Percentiles rank a stretch among this genome's conserved stretches.
Evolutionary conservation across 2,888 invertebrate genomes (phyloP).

Genomic region (Cylindroiulus punctatus): DNA sequence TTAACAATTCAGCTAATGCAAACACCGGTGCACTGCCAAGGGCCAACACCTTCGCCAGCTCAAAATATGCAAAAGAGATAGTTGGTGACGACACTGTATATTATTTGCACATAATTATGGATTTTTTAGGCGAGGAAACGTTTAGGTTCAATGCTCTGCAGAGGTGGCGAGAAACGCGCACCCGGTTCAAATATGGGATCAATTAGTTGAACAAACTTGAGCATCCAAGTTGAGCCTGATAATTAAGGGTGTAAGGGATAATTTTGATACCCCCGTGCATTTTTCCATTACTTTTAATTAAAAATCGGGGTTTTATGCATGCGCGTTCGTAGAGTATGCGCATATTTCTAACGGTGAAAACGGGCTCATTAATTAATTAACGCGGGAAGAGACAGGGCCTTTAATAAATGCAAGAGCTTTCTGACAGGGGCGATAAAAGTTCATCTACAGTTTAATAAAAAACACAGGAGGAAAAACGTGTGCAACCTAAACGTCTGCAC

Average conservation of each 20-base stretch:
- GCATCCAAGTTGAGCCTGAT: background rate
- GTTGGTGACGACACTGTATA: background rate
- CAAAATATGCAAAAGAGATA: background rate
- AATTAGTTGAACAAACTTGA: slow-evolving; percentile 9
- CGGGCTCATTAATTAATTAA: slow-evolving; percentile 25
- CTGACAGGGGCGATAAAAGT: background rate
- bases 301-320: background rate
- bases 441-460: background rate
- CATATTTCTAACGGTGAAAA: background rate
- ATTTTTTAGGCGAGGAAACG: background rate
- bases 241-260: background rate
- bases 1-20: background rate
- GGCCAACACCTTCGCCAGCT: background rate
- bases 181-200: background rate
- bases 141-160: slow-evolving; percentile 12
- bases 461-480: background rate
- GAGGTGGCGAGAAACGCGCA: background rate
- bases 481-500: background rate
- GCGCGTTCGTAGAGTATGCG: background rate
- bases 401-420: background rate
- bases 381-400: background rate
- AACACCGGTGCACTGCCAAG: background rate
- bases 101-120: slow-evolving; percentile 14
- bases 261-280: background rate
- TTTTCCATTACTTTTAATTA: slow-evolving; percentile 23